Base-by-base conservation (phyloP, 2,888 invertebrate species). In the Amblyteles armatorius region DNA sequence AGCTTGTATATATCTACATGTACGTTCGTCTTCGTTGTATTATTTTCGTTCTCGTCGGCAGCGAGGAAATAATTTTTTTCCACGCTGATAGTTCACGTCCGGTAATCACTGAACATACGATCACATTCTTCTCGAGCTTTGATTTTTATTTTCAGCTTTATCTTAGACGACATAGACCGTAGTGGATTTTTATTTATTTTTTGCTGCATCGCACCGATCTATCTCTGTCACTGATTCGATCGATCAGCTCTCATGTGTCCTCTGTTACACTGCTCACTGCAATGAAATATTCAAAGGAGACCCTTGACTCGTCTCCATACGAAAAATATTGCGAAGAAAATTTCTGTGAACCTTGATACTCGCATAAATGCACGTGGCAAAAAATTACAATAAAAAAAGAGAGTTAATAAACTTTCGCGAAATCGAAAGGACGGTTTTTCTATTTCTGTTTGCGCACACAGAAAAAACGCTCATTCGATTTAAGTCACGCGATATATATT, bases 171-270 rank as follows among this genome's bases (percentile, higher is more conserved):
- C 3, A 63, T 74, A 84, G 84, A 36, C 16, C n/a, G 40, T 76
- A 33, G 79, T 80, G 19, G 40, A 36, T 19, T 19, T 19, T 19
- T 68, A 16, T 68, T 68, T 69, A 81, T 81, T 36, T 69, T 84
- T 84, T 74, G 81, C 82, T 79, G 76, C 76, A 77, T 77, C 48
- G 82, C 82, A 85, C 85, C 67, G 82, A 77, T 83, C 72, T 67
- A 16, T 82, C 63, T 55, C 76, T 77, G 16, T 80, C 85, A 77
- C 73, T 60, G 82, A 85, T 79, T 52, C 52, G 68, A 71, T 83
- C 50, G 76, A 82, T 82, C 82, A 82, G 79, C 65, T 82, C 79
- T 71, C 50, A 40, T 40, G 26, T 83, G 71, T 79, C 74, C 74
- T 76, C 36, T 60, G 57, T 82, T 57, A 71, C 63, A 26, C 74